Base-by-base conservation (phyloP, 1,140 invertebrate species). In the Drosophila asahinai region DNA sequence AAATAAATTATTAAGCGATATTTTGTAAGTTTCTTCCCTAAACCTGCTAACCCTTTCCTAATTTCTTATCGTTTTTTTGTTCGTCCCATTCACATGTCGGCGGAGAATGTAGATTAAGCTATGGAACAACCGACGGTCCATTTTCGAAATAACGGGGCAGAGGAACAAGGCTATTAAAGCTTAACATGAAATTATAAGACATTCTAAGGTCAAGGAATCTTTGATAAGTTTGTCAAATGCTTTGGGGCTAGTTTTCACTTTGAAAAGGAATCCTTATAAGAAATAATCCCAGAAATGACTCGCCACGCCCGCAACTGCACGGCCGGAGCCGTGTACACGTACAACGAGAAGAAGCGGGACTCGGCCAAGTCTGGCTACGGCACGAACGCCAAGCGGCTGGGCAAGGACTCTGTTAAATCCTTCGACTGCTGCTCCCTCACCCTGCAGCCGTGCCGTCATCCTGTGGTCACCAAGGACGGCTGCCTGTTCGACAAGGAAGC, bases 371-470 rank as follows among this genome's bases (percentile, higher is more conserved):
- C 97, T 15, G 98, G 98, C 36, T 98, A 98, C 93, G 97, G 97
- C 1, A 97, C 97, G 14, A 96, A 97, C 91, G 95, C 94, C 64
- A 96, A 95, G 90, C 94, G 99, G 84, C 94, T 99, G 48, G 98
- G 98, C 5, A 93, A 93, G 59, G 99, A 99, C 95, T 99, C 98
- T 0, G 95, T 99, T 0, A 99, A 99, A 93, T 97, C 97, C 91
- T 99, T 99, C 93, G 99, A 99, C 93, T 99, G 98, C 91, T 99
- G 99, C 93, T 99, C 97, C 84, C 93, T 99, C 15, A 99, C 98
- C 5, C 94, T 99, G 65, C 99, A 99, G 91, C 99, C 99, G 3
- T 93, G 93, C 38, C 77, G 87, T 1, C 82, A 82, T 63, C 93
- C 93, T 3, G 93, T 93, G 5, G 75, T 93, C 0, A 93, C 93